Percentiles rank a stretch among this genome's conserved stretches.
Conservation (phyloP, 2,888 invertebrate genomes). For the Mactromeris polynyma region DNA sequence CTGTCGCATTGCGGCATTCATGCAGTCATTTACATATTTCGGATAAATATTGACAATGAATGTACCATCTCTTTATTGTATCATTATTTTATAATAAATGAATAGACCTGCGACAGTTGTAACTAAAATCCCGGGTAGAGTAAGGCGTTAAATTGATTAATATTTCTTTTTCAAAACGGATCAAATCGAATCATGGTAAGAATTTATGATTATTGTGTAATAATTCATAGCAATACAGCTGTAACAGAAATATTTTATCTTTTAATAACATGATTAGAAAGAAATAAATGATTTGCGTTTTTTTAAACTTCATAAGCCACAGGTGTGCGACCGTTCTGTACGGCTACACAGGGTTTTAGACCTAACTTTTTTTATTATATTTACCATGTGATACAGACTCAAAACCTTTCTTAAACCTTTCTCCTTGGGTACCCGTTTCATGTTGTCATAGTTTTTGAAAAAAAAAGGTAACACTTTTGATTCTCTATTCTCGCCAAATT, state of each 20-base stretch:
- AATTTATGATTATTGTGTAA: neutral
- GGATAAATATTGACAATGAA: neutral
- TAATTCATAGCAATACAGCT: neutral
- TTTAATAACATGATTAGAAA: neutral
- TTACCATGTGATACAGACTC: too few relatives aligned
- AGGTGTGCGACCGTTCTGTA: too few relatives aligned
- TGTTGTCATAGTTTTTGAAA: too few relatives aligned
- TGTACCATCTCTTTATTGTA: neutral
- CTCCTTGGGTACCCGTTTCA: too few relatives aligned
- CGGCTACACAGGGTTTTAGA: too few relatives aligned
- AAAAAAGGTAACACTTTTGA: too few relatives aligned
- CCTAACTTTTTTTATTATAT: too few relatives aligned
- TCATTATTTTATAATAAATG: neutral
- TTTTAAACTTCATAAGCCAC: too few relatives aligned
- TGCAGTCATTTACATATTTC: neutral
- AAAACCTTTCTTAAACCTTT: too few relatives aligned
- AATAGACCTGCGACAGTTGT: neutral
- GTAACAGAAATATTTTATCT: neutral
- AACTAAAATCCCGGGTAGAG: neutral
- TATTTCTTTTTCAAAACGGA: neutral
- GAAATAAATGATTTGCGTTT: too few relatives aligned
- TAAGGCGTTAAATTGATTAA: neutral
- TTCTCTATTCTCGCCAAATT: too few relatives aligned
- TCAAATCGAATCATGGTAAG: neutral
- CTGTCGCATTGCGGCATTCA: conserved; percentile 38